Conservation (phyloP, 2,113 vertebrate species). For the Varanus komodoensis region DNA sequence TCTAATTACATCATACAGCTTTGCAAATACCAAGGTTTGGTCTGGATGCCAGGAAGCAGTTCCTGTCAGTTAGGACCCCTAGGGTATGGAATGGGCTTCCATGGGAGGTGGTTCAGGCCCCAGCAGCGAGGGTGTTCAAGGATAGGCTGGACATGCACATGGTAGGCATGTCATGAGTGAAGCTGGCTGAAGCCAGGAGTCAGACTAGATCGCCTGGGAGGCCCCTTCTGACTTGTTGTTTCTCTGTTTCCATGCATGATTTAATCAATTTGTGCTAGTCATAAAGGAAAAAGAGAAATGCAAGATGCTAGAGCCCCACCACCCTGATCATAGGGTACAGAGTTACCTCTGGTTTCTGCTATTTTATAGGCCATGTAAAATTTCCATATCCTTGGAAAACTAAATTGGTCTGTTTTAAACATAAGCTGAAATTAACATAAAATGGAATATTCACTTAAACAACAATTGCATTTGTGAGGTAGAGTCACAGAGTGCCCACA, state of each 20-base stretch:
- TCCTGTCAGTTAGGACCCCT: too few species aligned
- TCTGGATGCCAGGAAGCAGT: too few species aligned
- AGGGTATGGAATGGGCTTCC: too few species aligned
- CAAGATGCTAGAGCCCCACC: not conserved
- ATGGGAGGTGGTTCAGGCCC: too few species aligned
- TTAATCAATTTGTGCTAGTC: not conserved
- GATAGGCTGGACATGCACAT: too few species aligned
- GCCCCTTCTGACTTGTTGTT: too few species aligned
- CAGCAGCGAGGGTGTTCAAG: too few species aligned
- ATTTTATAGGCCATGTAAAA: not conserved
- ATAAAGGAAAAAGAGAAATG: not conserved
- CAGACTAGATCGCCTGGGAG: too few species aligned
- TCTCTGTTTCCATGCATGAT: not conserved
- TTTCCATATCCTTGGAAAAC: not conserved
- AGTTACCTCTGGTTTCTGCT: not conserved
- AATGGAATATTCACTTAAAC: too few species aligned
- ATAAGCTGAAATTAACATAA: not conserved
- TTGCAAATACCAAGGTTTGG: not conserved
- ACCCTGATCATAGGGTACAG: not conserved
- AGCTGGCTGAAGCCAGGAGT: too few species aligned
- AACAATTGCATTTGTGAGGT: not conserved
- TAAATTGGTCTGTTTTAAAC: not conserved
- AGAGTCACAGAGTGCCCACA: not conserved
- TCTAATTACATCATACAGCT: not conserved
- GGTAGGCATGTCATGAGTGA: too few species aligned